Base-by-base conservation (phyloP, 2,797 vertebrate species). In the Anguilla anguilla region DNA sequence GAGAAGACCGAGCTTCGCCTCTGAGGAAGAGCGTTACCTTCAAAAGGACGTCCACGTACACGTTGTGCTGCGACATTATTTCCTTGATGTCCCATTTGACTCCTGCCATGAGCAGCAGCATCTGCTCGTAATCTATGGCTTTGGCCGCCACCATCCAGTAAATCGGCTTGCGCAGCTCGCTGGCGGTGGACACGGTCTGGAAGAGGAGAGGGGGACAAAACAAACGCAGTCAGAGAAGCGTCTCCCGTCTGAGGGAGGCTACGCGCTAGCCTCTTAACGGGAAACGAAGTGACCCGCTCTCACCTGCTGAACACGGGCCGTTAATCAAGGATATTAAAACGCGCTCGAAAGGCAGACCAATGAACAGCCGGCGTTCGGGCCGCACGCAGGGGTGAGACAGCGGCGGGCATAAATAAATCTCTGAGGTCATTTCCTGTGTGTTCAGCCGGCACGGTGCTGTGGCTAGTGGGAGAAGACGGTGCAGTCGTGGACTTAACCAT, bases 31-130 rank as follows among this genome's bases (percentile, higher is more conserved):
- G 51, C 79, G 39, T 96, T 96, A 98, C 99, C 98, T 99, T 98
- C 87, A 99, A 92, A 90, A 99, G 95, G 84, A 98, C 96, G 90
- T 99, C 98, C 91, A 99, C 98, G 9, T 99, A 99, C 22, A 99
- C 87, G 11, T 99, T 99, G 93, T 99, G 99, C 92, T 99, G 99
- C 0, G 99, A 99, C 99, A 99, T 99, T 90, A 99, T 99, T 95
- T 99, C 99, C 90, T 97, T 98, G 83, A 99, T 98, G 93, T 99
- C 98, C 99, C 99, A 99, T 92, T 99, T 99, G 86, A 99, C 98
- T 83, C 97, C 98, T 0, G 97, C 92, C 98, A 99, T 99, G 89
- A 99, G 94, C 59, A 98, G 96, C 90, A 99, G 93, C 97, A 97
- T 98, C 92, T 99, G 98, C 83, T 99, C 99, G 84, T 99, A 99